Conservation (phyloP, 2,888 invertebrate genomes). For the Caenorhabditis afra region DNA sequence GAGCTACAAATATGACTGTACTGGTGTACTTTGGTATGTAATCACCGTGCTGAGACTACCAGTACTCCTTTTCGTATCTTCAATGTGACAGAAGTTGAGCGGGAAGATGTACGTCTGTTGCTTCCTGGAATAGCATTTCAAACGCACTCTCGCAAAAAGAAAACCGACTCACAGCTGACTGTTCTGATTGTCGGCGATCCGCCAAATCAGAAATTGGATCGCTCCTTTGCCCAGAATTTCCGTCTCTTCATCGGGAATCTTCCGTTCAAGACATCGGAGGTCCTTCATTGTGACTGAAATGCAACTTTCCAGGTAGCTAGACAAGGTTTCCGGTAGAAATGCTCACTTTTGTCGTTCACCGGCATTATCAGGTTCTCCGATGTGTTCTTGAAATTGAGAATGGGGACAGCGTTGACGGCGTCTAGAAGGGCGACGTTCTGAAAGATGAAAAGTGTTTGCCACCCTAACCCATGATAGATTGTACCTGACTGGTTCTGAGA, state of each 20-base stretch:
- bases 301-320: too few species aligned
- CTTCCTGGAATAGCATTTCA: background rate
- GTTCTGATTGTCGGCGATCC: slow-evolving; percentile 1
- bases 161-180: background rate
- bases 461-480: too few species aligned
- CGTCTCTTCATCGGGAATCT: background rate
- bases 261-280: background rate
- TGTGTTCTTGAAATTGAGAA: background rate
- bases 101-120: background rate
- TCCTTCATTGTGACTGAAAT: slow-evolving; percentile 1
- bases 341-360: background rate
- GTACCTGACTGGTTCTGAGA: background rate
- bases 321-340: background rate
- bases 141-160: background rate
- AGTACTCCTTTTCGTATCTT: background rate
- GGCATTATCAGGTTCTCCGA: background rate
- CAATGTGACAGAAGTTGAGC: background rate
- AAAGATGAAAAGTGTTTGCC: too few species aligned
- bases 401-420: background rate
- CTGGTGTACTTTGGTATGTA: background rate
- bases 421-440: background rate
- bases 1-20: background rate
- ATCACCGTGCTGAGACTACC: background rate
- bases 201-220: background rate
- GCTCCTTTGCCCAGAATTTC: background rate